phyloP scores from a whole-genome alignment of 1,140 invertebrate species.

The Drosophila nannoptera region DNA sequence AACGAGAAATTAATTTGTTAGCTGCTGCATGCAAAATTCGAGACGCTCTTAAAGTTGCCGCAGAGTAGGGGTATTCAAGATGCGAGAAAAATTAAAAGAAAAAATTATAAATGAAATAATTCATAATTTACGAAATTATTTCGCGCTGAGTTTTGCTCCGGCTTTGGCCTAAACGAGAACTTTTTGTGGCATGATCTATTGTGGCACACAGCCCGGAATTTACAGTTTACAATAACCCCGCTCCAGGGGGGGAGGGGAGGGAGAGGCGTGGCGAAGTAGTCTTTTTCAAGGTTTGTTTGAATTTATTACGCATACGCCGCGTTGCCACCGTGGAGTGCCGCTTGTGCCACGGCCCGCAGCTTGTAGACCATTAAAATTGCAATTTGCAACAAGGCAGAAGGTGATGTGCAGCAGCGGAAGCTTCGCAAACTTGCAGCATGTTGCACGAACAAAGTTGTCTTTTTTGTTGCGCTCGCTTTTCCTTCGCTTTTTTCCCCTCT shows the following conservation, averaged over 20 bases:
- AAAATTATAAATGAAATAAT: too few species aligned
- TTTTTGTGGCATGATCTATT: too few species aligned
- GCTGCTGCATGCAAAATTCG: slow-evolving; percentile 39
- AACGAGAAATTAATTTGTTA: slow-evolving; percentile 72
- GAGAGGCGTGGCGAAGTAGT: background rate
- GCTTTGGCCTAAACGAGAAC: too few species aligned
- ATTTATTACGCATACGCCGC: slow-evolving; percentile 48
- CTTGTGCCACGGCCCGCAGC: slow-evolving; percentile 16
- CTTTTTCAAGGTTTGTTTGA: slow-evolving; percentile 14
- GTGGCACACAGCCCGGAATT: background rate
- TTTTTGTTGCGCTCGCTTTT: too few species aligned
- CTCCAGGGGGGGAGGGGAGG: background rate
- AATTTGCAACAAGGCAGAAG: slow-evolving; percentile 39
- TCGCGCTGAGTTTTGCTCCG: too few species aligned
- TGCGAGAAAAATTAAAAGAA: too few species aligned
- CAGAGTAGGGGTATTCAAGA: too few species aligned
- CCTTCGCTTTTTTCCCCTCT: too few species aligned
- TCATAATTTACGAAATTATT: too few species aligned
- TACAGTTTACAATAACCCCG: background rate
- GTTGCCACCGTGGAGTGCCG: slow-evolving; percentile 20
- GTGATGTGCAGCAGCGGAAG: slow-evolving; percentile 10
- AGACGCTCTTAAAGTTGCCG: slow-evolving; percentile 43
- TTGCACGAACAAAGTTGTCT: slow-evolving; percentile 22
- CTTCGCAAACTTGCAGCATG: slow-evolving; percentile 38
- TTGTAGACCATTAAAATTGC: slow-evolving; percentile 51